phyloP scores from a whole-genome alignment of 2,113 vertebrate species.

The Chelonoidis abingdonii region DNA sequence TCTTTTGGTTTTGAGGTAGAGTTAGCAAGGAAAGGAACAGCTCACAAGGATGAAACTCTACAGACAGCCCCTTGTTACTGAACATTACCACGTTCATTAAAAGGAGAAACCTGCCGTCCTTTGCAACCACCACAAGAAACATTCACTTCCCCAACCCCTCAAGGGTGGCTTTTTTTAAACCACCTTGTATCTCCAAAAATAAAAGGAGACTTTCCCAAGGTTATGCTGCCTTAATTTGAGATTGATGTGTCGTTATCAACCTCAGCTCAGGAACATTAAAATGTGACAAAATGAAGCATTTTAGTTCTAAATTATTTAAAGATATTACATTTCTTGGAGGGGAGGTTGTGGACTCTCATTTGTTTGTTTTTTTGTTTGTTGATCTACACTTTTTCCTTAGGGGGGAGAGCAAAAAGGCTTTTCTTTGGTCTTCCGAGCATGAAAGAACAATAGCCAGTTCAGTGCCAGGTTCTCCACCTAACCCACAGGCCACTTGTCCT shows the following conservation, averaged over 20 bases:
- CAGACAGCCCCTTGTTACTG: fast-evolving
- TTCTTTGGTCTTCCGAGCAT: conserved; percentile 8
- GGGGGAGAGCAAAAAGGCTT: not conserved
- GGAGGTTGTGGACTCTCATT: not conserved
- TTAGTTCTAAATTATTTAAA: conserved; percentile 37
- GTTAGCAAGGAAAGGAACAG: not conserved
- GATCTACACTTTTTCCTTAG: not conserved
- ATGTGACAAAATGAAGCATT: conserved; percentile 12
- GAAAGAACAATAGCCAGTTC: conserved; percentile 29
- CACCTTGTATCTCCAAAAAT: not conserved
- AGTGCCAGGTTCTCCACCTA: not conserved
- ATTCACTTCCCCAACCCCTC: not conserved
- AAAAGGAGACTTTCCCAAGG: conserved; percentile 30
- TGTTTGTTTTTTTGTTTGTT: conserved; percentile 43
- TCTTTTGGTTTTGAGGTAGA: not conserved
- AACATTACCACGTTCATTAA: not conserved
- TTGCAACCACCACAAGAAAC: not conserved
- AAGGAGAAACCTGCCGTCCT: not conserved
- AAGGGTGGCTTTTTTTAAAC: not conserved
- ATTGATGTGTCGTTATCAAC: conserved; percentile 5
- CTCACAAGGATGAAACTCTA: not conserved
- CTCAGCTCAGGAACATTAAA: conserved; percentile 24
- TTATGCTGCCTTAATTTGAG: not conserved
- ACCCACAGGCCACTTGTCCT: not conserved
- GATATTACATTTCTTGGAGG: conserved; percentile 6